Conservation (phyloP, 2,113 vertebrate species). For the Myiozetetes cayanensis region DNA sequence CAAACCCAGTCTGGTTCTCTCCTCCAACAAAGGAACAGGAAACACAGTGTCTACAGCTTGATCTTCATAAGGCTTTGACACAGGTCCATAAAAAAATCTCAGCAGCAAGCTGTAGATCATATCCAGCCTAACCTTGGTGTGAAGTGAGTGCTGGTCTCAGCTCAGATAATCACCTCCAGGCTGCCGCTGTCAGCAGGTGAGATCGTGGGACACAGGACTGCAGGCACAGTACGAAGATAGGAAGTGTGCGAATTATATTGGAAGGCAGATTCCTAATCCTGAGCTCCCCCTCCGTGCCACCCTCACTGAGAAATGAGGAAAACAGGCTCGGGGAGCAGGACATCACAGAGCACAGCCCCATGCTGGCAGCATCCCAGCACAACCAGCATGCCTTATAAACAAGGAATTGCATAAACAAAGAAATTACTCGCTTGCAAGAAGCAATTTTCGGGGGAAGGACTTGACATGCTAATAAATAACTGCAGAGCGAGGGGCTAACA, state of each 20-base stretch:
- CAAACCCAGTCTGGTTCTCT: background rate
- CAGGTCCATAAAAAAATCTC: background rate
- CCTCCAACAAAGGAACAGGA: background rate
- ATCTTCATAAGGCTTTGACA: background rate
- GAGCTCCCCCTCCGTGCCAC: background rate
- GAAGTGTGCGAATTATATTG: background rate
- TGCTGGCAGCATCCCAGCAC: background rate
- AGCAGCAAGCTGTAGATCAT: background rate
- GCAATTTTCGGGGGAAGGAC: background rate
- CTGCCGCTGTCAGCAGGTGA: background rate
- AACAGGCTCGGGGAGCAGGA: background rate
- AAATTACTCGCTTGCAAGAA: background rate
- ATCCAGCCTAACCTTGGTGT: background rate
- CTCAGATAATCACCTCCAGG: background rate
- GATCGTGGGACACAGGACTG: background rate
- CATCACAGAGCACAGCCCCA: background rate
- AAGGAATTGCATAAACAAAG: background rate
- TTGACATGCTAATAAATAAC: background rate
- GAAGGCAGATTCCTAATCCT: background rate
- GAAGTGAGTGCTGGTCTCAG: background rate
- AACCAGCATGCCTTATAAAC: background rate
- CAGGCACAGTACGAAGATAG: background rate
- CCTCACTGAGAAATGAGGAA: background rate
- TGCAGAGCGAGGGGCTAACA: background rate
- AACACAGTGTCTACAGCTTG: background rate